Conservation (phyloP, 2,797 vertebrate genomes). For the Parambassis ranga region DNA sequence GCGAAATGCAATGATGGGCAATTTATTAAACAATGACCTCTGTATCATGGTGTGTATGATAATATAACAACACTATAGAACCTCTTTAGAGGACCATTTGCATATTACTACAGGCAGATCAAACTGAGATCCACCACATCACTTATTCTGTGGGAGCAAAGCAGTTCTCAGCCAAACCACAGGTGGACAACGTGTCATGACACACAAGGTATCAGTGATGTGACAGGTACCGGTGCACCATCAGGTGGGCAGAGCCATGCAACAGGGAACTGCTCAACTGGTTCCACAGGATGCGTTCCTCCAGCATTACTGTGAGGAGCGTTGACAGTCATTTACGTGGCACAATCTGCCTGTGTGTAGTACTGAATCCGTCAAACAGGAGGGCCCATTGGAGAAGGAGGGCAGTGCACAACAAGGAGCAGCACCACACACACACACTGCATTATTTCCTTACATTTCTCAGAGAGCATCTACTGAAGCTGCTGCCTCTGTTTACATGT, state of each 20-base stretch:
- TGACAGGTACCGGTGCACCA: conserved; percentile 47
- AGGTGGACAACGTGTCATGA: conserved; percentile 37
- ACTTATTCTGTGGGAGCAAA: conserved; percentile 3
- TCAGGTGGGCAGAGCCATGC: conserved; percentile 69
- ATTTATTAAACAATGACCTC: too few species aligned
- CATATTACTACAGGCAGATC: background rate
- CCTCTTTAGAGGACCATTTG: background rate
- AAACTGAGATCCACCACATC: conserved; percentile 22
- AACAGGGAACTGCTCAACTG: conserved; percentile 71
- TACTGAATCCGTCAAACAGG: conserved; percentile 61
- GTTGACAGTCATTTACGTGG: conserved; percentile 65
- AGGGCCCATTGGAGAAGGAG: conserved; percentile 48
- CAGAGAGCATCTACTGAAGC: background rate
- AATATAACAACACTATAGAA: too few species aligned
- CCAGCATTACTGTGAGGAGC: conserved; percentile 50
- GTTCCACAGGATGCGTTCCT: conserved; percentile 69
- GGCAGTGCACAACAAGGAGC: conserved; percentile 30
- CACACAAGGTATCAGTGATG: conserved; percentile 14
- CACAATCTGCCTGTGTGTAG: conserved; percentile 66
- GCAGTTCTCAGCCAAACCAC: conserved; percentile 16
- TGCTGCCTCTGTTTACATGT: background rate
- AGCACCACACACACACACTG: background rate
- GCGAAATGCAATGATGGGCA: too few species aligned
- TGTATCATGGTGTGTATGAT: too few species aligned
- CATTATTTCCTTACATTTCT: conserved; percentile 7